phyloP scores from a whole-genome alignment of 1,140 invertebrate genomes.

The Lepidurus couesii region DNA sequence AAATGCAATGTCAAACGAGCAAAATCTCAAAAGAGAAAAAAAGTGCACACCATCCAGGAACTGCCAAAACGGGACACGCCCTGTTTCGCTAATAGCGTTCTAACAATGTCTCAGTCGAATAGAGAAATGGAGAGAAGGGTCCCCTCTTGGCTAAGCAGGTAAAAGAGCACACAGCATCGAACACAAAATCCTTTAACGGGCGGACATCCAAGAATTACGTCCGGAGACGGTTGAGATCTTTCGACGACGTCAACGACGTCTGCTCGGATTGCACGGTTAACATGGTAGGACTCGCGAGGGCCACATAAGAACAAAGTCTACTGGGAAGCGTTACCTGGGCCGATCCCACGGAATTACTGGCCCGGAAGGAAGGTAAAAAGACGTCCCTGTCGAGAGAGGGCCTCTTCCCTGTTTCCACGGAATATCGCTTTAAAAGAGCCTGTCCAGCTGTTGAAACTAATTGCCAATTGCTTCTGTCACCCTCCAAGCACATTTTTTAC shows the following conservation, averaged over 20 bases:
- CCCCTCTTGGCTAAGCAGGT: too few relatives aligned
- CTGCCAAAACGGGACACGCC: too few relatives aligned
- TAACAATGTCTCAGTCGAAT: too few relatives aligned
- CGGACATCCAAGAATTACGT: too few relatives aligned
- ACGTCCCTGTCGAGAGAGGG: background rate
- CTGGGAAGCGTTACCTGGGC: constrained; percentile 17
- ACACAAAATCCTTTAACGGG: too few relatives aligned
- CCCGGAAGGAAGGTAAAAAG: background rate
- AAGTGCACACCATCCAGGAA: too few relatives aligned
- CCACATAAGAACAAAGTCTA: background rate
- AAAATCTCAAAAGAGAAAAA: too few relatives aligned
- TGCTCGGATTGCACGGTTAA: background rate
- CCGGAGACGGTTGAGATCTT: too few relatives aligned
- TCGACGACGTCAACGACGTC: background rate
- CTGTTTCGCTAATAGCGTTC: too few relatives aligned
- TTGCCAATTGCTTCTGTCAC: background rate
- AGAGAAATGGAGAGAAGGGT: too few relatives aligned
- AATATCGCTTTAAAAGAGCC: background rate
- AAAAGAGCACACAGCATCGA: too few relatives aligned
- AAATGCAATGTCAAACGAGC: too few relatives aligned
- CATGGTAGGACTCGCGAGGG: background rate
- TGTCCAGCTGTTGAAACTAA: constrained; percentile 22
- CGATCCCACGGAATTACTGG: constrained; percentile 3
- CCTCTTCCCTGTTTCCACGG: background rate
- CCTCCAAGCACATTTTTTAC: background rate